phyloP scores from a whole-genome alignment of 2,888 invertebrate genomes.

The Pachymerium ferrugineum region DNA sequence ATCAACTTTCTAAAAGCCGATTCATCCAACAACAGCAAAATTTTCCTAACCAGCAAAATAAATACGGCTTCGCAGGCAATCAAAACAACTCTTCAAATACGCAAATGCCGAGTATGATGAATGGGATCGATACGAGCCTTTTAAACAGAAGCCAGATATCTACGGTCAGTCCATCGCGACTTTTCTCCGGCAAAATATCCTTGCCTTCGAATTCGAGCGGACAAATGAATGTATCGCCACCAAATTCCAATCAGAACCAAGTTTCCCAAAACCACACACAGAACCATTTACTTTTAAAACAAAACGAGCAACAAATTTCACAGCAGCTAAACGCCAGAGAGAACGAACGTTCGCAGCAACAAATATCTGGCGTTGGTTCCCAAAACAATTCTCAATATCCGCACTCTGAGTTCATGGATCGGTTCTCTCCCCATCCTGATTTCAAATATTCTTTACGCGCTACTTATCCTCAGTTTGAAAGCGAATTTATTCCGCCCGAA shows the following conservation, averaged over 20 bases:
- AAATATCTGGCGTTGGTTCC: neutral
- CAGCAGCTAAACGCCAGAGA: constrained; percentile 20
- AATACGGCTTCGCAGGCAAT: neutral
- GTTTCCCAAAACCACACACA: constrained; percentile 1
- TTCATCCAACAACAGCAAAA: constrained; percentile 27
- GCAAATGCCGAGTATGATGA: constrained; percentile 24
- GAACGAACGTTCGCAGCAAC: neutral
- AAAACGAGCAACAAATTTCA: constrained; percentile 5
- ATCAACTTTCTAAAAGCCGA: constrained; percentile 27
- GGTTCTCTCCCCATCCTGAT: constrained; percentile 34
- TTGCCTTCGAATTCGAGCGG: constrained; percentile 27
- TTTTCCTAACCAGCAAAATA: constrained; percentile 17
- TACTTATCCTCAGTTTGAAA: constrained; percentile 31
- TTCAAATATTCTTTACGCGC: constrained; percentile 32
- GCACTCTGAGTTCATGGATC: constrained; percentile 29
- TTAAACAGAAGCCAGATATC: constrained; percentile 20
- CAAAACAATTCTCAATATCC: constrained; percentile 31
- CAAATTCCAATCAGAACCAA: constrained; percentile 27
- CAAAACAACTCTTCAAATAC: constrained; percentile 28
- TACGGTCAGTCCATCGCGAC: constrained; percentile 17
- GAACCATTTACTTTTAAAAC: constrained; percentile 21
- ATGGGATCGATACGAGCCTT: constrained; percentile 29
- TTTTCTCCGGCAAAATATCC: constrained; percentile 26
- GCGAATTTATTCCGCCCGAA: constrained; percentile 33
- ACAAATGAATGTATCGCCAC: constrained; percentile 1